Conservation (phyloP, 1,140 invertebrate genomes). For the Schlechtendalia chinensis region DNA sequence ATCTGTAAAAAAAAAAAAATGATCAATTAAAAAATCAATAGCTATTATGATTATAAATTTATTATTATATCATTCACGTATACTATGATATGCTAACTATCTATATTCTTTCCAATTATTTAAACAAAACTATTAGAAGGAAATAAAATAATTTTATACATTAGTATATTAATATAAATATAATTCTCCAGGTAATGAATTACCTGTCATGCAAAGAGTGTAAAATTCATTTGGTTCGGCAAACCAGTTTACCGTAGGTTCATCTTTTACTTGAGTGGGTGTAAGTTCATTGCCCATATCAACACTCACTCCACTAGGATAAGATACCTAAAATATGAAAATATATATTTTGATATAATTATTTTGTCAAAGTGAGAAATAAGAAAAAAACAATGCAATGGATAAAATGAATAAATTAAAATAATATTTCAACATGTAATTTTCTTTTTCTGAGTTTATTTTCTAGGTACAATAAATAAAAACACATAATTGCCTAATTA, state of each 20-base stretch:
- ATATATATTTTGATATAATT: background rate
- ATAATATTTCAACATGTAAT: too few species aligned
- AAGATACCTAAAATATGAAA: slow-evolving; percentile 59
- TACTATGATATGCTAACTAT: too few species aligned
- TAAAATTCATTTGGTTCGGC: slow-evolving; percentile 66
- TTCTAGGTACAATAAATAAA: background rate
- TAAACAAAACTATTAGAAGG: background rate
- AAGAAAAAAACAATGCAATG: background rate
- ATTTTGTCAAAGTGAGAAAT: background rate
- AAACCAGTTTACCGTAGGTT: slow-evolving; percentile 65
- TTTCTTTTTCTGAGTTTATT: background rate
- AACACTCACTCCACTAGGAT: slow-evolving; percentile 61
- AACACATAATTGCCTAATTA: background rate
- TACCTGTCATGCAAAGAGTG: slow-evolving; percentile 73
- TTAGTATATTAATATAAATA: too few species aligned
- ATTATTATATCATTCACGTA: background rate
- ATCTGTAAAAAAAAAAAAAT: slow-evolving; percentile 61
- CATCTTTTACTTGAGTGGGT: slow-evolving; percentile 70
- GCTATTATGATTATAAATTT: background rate
- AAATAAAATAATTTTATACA: background rate
- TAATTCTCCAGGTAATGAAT: too few species aligned
- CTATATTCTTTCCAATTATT: background rate
- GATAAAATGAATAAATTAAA: too few species aligned
- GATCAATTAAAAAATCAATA: background rate
- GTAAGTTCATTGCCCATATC: slow-evolving; percentile 75